Conservation (phyloP, 2,888 invertebrate species). For the Incurvaria masculella region DNA sequence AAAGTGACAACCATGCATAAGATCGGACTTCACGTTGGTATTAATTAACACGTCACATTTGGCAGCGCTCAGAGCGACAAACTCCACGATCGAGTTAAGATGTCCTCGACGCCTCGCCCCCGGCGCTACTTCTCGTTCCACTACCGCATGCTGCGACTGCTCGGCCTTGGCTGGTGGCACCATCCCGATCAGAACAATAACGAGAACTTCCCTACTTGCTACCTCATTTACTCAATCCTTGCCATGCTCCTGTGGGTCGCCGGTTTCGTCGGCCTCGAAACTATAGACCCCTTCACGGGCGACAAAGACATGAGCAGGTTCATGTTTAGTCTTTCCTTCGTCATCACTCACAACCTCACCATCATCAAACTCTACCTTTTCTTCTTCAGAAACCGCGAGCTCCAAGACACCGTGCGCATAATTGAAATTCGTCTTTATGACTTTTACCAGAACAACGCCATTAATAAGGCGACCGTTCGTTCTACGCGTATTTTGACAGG, state of each 20-base stretch:
- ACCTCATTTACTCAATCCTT: constrained; percentile 37
- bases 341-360: constrained; percentile 46
- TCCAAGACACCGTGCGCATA: constrained; percentile 38
- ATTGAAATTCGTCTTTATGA: constrained; percentile 34
- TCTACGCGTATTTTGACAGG: constrained; percentile 33
- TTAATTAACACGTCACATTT: not conserved
- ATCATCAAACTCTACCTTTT: constrained; percentile 43
- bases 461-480: constrained; percentile 30
- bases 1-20: too few species aligned
- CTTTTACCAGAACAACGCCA: constrained; percentile 36
- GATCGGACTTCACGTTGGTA: too few species aligned
- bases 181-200: constrained; percentile 38
- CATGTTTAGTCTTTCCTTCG: constrained; percentile 49
- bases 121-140: constrained; percentile 36
- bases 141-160: constrained; percentile 32
- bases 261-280: constrained; percentile 45
- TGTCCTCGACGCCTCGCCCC: constrained; percentile 21
- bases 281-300: constrained; percentile 46
- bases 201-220: constrained; percentile 37
- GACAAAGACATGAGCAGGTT: constrained; percentile 44
- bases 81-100: not conserved
- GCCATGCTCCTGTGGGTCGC: constrained; percentile 43
- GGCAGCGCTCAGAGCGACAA: not conserved
- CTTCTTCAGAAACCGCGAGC: constrained; percentile 37
- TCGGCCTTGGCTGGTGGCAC: constrained; percentile 50